Evolutionary conservation across 2,113 vertebrate species (phyloP).

Genomic region (Rallus limicola): DNA sequence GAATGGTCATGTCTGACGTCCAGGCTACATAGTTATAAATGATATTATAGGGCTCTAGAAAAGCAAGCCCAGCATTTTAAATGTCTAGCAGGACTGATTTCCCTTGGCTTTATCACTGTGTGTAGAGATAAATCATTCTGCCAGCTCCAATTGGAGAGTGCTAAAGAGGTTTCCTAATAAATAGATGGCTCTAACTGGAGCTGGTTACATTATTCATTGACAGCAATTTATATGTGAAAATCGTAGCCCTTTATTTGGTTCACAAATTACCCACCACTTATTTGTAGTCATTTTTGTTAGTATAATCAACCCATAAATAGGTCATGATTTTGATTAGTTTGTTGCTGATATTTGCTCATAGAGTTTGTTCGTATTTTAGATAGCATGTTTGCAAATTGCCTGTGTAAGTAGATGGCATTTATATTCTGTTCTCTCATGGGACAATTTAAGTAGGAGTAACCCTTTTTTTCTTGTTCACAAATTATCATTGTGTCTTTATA

Average conservation of each 20-base stretch:
- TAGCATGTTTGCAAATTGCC: background rate
- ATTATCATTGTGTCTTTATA: slow-evolving; percentile 7
- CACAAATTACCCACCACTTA: slow-evolving; percentile 12
- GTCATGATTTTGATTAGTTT: slow-evolving; percentile 35
- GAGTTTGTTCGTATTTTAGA: background rate
- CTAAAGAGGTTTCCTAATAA: background rate
- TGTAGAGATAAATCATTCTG: background rate
- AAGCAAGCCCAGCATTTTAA: background rate
- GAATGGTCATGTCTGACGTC: background rate
- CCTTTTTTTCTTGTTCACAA: background rate
- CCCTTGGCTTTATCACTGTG: background rate
- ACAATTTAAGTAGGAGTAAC: background rate
- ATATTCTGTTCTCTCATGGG: background rate
- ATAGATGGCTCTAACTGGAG: background rate
- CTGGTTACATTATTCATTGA: slow-evolving; percentile 40
- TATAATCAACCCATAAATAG: slow-evolving; percentile 8
- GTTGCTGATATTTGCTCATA: background rate
- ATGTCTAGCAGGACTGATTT: background rate
- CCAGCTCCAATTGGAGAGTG: background rate
- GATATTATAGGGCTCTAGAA: background rate
- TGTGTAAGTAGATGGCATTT: background rate
- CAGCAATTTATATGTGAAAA: background rate
- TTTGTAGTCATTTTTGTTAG: slow-evolving; percentile 8
- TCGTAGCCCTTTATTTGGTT: background rate
- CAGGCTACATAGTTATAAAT: background rate